Evolutionary conservation across 2,113 vertebrate species (phyloP), one percentile per base, ranked within the genome.

Genomic region (Aepyceros melampus): DNA sequence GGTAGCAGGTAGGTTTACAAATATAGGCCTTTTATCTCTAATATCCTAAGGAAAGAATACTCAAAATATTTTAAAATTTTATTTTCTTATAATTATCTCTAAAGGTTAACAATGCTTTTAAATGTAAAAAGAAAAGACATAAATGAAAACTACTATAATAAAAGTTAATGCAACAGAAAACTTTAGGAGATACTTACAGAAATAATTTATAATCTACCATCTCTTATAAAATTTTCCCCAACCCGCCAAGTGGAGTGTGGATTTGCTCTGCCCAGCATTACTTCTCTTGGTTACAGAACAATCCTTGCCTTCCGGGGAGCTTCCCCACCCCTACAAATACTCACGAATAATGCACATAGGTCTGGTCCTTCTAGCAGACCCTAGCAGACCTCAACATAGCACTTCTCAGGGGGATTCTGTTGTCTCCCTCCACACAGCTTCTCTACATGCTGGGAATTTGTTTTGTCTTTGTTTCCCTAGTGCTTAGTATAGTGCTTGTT

Each of bases 1-100:
- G 27, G 19, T 51, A 74, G 49, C 21, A 47, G 40, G 81, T 27
- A 51, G n/a, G 29, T 85, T 15, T 85, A 51, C 53, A 31, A n/a
- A 85, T 43, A 27, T n/a, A 9, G 25, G 19, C 14, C 79, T 90
- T 89, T 90, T 12, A 43, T 27, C 82, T 27, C 45, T 58, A 51
- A 45, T 27, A 91, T 91, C 55, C 55, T 49, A 45, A 53, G 29
- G 55, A 86, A 43, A 62, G n/a, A 9, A 60, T 33, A 64, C 27
- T 79, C 55, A 51, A 91, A 76, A 76, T 85, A 76, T 40, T 60
- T 87, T 29, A 36, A 62, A 85, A n/a, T 62, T 60, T 33, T 12
- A 92, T 56, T 92, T 95, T 88, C 60, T 58, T 95, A 56, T 8
- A 92, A 92, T 86, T 86, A 86, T 82, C 92, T 95, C 13, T 82